phyloP scores from a whole-genome alignment of 2,888 invertebrate genomes.

The Lithophane semibrunnea region DNA sequence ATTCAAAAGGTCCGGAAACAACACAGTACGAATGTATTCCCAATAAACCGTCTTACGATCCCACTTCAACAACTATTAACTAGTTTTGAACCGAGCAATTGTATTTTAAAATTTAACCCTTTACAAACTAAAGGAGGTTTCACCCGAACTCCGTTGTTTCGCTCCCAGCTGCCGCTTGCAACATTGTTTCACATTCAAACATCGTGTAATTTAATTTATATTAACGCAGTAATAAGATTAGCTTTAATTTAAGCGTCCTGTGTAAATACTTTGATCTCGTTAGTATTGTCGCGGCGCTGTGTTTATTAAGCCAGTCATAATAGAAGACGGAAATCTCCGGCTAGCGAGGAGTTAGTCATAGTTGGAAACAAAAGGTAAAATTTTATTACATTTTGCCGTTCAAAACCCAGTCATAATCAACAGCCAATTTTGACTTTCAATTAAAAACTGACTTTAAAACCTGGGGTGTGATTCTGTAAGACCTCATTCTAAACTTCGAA shows the following conservation, averaged over 20 bases:
- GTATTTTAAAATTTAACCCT: slow-evolving; percentile 29
- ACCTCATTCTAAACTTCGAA: too few species aligned
- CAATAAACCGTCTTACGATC: slow-evolving; percentile 9
- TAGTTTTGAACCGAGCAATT: slow-evolving; percentile 17
- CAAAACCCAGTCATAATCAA: not conserved
- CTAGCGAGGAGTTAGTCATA: slow-evolving; percentile 34
- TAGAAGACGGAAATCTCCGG: slow-evolving; percentile 58
- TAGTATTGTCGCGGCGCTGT: slow-evolving; percentile 68
- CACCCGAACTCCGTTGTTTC: slow-evolving; percentile 35
- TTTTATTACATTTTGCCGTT: slow-evolving; percentile 46
- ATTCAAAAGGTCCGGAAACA: not conserved
- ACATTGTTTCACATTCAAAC: slow-evolving; percentile 65
- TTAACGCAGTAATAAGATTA: slow-evolving; percentile 76
- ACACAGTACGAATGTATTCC: not conserved
- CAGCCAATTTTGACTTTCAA: not conserved
- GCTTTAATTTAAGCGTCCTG: slow-evolving; percentile 78
- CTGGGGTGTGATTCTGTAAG: too few species aligned
- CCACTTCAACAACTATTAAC: slow-evolving; percentile 2
- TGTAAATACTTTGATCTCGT: slow-evolving; percentile 82
- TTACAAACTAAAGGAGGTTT: slow-evolving; percentile 34
- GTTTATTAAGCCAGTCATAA: slow-evolving; percentile 71
- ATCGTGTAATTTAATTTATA: slow-evolving; percentile 76
- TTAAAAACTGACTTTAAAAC: not conserved
- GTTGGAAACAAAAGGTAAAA: slow-evolving; percentile 57
- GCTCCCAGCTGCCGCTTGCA: slow-evolving; percentile 57